Base-by-base conservation (phyloP, 2,888 invertebrate species). In the Stegana nigrithorax region DNA sequence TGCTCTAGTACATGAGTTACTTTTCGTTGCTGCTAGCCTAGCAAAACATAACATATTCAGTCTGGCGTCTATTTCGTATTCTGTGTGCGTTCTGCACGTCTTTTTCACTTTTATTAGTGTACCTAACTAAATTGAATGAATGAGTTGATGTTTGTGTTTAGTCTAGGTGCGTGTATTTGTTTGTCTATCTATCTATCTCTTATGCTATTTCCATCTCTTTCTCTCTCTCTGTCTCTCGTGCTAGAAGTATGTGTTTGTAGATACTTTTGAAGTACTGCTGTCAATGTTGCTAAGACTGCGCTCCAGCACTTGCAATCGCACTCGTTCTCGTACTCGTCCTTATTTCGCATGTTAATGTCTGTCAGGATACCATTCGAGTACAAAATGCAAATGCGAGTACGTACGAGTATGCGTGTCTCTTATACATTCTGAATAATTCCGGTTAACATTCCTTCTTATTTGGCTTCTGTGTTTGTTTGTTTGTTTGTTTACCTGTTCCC, bases 371-470 rank as follows among this genome's bases (percentile, higher is more conserved):
- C 21, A 44, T 36, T 3, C 2, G 12, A 39, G 39, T 39, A 56
- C 39, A 47, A 72, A 78, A 77, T 77, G 80, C 75, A 79, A 77
- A 79, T 76, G 73, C n/a, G n/a, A n/a, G n/a, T n/a, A n/a, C n/a
- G n/a, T n/a, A n/a, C n/a, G n/a, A n/a, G n/a, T 71, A 70, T 73
- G 79, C 79, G 76, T 76, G 76, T 72, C 76, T 73, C 72, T 72
- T 75, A 69, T 69, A 73, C 78, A 79, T 79, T 78, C 78, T 76
- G 75, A 76, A 76, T 76, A 77, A 76, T 76, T 76, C 78, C 73
- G 72, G 71, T 65, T 70, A 77, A 73, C 72, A 75, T 77, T 76
- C 73, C 75, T 66, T 59, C 7, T 39, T 50, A 47, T 50, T 59
- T 50, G 42, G 25, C 10, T 19, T 4, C 21, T 45, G 4, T 32